phyloP scores from a whole-genome alignment of 2,113 vertebrate species.

The Albula goreensis region DNA sequence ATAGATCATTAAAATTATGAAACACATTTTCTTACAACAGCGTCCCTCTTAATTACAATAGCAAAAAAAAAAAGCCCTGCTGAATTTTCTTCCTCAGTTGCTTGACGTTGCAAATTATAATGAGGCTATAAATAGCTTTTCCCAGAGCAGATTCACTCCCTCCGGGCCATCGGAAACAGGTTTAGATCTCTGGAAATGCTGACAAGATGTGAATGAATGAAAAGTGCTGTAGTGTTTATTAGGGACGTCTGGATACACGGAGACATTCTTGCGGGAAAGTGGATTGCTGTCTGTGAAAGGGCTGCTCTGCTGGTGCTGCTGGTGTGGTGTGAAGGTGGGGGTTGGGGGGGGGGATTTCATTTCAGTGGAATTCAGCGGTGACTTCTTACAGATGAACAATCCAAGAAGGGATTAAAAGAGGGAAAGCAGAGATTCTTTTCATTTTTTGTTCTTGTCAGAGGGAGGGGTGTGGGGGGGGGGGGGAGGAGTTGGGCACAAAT shows the following conservation, averaged over 20 bases:
- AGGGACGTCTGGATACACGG: slow-evolving; percentile 47
- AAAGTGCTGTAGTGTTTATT: slow-evolving; percentile 49
- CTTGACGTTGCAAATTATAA: slow-evolving; percentile 18
- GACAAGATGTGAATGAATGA: slow-evolving; percentile 43
- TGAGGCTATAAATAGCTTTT: slow-evolving; percentile 40
- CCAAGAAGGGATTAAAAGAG: slow-evolving; percentile 37
- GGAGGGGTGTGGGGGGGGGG: slow-evolving; percentile 12
- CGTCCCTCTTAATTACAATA: neutral
- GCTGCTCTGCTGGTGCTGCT: neutral
- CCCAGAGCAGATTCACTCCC: slow-evolving; percentile 42
- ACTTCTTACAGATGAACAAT: slow-evolving; percentile 27
- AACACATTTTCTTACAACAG: neutral
- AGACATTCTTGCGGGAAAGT: slow-evolving; percentile 58
- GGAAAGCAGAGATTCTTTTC: slow-evolving; percentile 29
- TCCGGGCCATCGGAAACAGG: neutral
- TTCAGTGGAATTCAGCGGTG: slow-evolving; percentile 54
- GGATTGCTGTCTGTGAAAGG: slow-evolving; percentile 46
- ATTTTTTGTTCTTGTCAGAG: slow-evolving; percentile 33
- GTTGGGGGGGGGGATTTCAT: slow-evolving; percentile 46
- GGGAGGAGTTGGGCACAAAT: slow-evolving; percentile 26
- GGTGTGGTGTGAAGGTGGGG: neutral
- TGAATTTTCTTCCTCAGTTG: slow-evolving; percentile 38
- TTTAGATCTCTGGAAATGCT: slow-evolving; percentile 35
- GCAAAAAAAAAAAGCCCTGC: slow-evolving; percentile 1
- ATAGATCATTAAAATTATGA: no score